A percentile compares a stretch with the other conserved stretches of the same genome.
phyloP scores from a whole-genome alignment of 1,140 invertebrate genomes.

The Lordiphosa mommai region DNA sequence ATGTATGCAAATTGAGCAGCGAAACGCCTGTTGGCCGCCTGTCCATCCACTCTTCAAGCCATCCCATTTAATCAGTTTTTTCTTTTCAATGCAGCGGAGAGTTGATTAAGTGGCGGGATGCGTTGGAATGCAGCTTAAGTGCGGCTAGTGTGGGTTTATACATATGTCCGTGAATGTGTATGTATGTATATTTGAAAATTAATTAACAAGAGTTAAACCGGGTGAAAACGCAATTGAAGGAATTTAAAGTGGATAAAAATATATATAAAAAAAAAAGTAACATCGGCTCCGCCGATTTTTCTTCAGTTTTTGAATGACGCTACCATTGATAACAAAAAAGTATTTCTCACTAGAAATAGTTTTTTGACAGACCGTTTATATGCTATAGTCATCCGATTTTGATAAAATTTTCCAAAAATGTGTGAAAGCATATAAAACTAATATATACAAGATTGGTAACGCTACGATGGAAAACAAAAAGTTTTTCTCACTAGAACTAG shows the following conservation, averaged over 20 bases:
- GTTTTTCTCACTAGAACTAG: no score
- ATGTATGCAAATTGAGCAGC: constrained; percentile 67
- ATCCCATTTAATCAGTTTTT: constrained; percentile 62
- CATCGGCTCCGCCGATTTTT: no score
- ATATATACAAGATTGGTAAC: no score
- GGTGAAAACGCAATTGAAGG: constrained; percentile 39
- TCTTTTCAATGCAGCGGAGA: background rate
- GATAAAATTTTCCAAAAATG: no score
- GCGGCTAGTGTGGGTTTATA: constrained; percentile 2
- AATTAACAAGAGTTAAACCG: constrained; percentile 56
- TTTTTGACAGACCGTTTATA: no score
- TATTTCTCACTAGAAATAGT: no score
- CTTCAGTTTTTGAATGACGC: no score
- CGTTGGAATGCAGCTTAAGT: constrained; percentile 14
- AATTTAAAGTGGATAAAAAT: constrained; percentile 51
- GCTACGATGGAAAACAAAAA: no score
- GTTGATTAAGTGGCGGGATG: constrained; percentile 33
- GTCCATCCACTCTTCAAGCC: constrained; percentile 25
- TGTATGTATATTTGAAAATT: constrained; percentile 39
- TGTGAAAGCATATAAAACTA: no score
- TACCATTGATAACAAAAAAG: no score
- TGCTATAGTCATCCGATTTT: no score
- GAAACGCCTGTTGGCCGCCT: constrained; percentile 18
- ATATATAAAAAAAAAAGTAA: no score
- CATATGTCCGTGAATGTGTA: constrained; percentile 2